Evolutionary conservation across 2,113 vertebrate genomes (phyloP), one percentile per base, ranked within the genome.

Genomic region (Tretioscincus oriximinensis): DNA sequence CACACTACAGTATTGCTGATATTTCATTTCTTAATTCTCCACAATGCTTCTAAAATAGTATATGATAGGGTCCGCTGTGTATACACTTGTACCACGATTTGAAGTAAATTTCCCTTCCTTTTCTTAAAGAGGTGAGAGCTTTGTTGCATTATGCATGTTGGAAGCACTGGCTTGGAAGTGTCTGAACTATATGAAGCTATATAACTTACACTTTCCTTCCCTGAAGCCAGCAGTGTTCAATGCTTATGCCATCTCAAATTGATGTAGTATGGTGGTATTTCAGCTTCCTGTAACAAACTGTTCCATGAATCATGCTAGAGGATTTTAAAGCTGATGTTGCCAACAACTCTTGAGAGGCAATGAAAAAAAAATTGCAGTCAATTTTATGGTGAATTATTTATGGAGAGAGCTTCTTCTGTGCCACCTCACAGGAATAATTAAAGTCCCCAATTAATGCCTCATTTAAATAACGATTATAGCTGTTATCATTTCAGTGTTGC

Each of bases 381-480:
- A 89, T 91, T 89, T 85, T 74, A 90, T 78, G 85, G 89, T 87
- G 35, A 88, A 91, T 91, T 90, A 90, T 84, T 91, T 24, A 1
- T 51, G 11, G 77, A 2, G 10, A 87, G 82, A 88, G 86, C 78
- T 61, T 84, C 85, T 75, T 78, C 84, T 82, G 81, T 67, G 61
- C 83, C 86, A 1, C 86, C 86, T 31, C 0, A 0, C 75, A 35
- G 70, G 84, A 91, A 92, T 95, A 94, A 95, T 95, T 93, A 94
- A 93, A 88, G 88, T 91, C 88, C 83, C 94, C 92, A 91, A 92
- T 93, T 94, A 94, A 95, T 88, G 92, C 77, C 90, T 90, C 76
- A 83, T 95, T 95, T 95, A 92, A 91, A 90, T 79, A 83, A 90
- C 1, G 72, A 87, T 89, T 93, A 86, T 82, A 83, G 87, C 88